These are phyloP conservation scores for Hippoglossus hippoglossus DNA, from an alignment of 2,797 vertebrate species.

Conservation along the genomic window DNA sequence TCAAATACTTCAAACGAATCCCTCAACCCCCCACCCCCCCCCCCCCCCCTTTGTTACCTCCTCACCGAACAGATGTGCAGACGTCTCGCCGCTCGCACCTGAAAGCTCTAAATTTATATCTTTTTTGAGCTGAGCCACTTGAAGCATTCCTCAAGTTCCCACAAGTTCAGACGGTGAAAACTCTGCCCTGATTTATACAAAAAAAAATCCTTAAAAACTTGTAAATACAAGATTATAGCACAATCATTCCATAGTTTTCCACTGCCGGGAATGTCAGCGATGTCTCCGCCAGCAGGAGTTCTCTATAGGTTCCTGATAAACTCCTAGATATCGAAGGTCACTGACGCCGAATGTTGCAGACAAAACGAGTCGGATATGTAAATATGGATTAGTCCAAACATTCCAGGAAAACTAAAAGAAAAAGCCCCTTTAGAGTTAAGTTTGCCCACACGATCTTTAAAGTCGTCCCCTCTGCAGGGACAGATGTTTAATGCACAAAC, in stretches of 20 bases:
- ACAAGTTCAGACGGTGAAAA: slow-evolving; percentile 43
- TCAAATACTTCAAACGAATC: background rate
- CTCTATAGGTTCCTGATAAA: slow-evolving; percentile 39
- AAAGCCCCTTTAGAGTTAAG: slow-evolving; percentile 9
- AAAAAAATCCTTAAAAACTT: slow-evolving; percentile 48
- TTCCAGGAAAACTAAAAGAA: slow-evolving; percentile 59
- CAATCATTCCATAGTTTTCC: slow-evolving; percentile 84
- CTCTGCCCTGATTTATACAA: slow-evolving; percentile 56
- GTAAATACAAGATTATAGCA: slow-evolving; percentile 78
- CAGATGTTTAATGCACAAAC: slow-evolving; percentile 56
- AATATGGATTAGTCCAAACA: slow-evolving; percentile 58
- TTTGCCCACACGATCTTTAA: slow-evolving; percentile 14
- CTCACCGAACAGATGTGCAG: slow-evolving; percentile 38
- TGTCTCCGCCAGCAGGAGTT: slow-evolving; percentile 58
- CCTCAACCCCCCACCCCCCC: too few relatives aligned
- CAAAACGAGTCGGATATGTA: background rate
- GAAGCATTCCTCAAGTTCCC: slow-evolving; percentile 73
- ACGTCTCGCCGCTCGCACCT: slow-evolving; percentile 29
- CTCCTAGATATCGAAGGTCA: slow-evolving; percentile 12
- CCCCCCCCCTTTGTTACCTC: background rate
- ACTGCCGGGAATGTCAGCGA: slow-evolving; percentile 79
- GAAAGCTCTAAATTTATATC: slow-evolving; percentile 15
- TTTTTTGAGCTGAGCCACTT: slow-evolving; percentile 47
- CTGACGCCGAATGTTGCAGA: slow-evolving; percentile 26
- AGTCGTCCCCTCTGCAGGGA: slow-evolving; percentile 1